These are phyloP conservation scores for Lipotes vexillifer DNA, from an alignment of 2,113 vertebrate genomes.

Conservation along the genomic window DNA sequence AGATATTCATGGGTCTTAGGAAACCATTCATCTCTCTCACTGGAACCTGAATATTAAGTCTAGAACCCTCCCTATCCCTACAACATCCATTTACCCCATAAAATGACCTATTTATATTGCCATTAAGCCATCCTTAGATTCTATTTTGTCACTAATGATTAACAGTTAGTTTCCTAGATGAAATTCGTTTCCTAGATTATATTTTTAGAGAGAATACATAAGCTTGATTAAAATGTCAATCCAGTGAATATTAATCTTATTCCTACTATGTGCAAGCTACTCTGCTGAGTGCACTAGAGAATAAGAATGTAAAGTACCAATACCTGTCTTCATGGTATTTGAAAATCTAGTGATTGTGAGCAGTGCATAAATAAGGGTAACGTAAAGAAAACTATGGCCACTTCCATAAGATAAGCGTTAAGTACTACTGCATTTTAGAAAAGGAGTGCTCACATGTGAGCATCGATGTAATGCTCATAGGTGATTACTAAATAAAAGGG, in stretches of 20 bases:
- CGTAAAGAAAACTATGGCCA: background rate
- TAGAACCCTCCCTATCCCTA: background rate
- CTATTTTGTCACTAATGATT: background rate
- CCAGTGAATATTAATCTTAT: background rate
- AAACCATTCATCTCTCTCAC: background rate
- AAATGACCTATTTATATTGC: background rate
- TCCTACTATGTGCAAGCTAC: background rate
- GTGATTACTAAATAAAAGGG: background rate
- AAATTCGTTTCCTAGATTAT: background rate
- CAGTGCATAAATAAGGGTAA: background rate
- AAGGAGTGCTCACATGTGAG: background rate
- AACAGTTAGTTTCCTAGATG: background rate
- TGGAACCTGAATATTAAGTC: background rate
- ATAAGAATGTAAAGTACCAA: too few species aligned
- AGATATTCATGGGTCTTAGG: background rate
- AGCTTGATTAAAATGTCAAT: background rate
- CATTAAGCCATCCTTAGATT: background rate
- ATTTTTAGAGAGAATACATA: background rate
- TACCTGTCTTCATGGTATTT: background rate
- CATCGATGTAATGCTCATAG: background rate
- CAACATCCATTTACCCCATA: too few species aligned
- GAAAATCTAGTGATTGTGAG: background rate
- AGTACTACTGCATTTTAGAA: background rate
- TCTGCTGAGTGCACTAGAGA: background rate
- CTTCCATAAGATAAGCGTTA: background rate